Percentiles rank a stretch among this genome's conserved stretches.
Conservation (phyloP, 92 coral and sea anemone genomes). For the Zoanthus sansibaricus region DNA sequence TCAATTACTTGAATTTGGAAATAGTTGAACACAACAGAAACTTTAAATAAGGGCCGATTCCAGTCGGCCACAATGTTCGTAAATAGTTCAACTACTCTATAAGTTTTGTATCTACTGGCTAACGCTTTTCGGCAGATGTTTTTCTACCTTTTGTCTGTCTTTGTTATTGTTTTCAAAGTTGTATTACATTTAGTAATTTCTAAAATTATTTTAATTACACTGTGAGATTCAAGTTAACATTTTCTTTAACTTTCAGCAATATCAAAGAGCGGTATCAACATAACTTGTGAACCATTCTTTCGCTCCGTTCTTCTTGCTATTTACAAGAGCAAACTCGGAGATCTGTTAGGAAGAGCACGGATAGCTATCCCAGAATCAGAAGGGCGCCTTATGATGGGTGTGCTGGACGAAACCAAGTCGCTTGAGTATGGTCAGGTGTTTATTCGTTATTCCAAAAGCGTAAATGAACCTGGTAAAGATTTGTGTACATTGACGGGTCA, state of each 20-base stretch:
- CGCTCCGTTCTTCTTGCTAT: constrained; percentile 88
- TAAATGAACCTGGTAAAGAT: constrained; percentile 75
- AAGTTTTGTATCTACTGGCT: too few relatives aligned
- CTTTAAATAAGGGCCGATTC: too few relatives aligned
- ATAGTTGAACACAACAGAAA: neutral
- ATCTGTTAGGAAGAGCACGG: constrained; percentile 85
- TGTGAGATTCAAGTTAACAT: neutral
- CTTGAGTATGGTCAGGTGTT: constrained; percentile 91
- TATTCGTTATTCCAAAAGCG: constrained; percentile 81
- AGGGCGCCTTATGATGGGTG: constrained; percentile 92
- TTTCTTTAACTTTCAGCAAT: constrained; percentile 42
- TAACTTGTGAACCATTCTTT: constrained; percentile 93
- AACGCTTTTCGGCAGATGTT: too few relatives aligned
- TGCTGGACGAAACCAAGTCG: constrained; percentile 75
- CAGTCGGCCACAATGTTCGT: too few relatives aligned
- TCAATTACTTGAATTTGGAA: too few relatives aligned
- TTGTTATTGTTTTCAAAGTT: too few relatives aligned
- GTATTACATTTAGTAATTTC: too few relatives aligned
- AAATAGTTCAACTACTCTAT: too few relatives aligned
- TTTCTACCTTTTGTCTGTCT: too few relatives aligned
- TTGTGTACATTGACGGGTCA: constrained; percentile 70
- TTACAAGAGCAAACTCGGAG: constrained; percentile 86
- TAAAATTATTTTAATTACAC: too few relatives aligned
- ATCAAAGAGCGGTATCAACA: constrained; percentile 81
- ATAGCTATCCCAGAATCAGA: constrained; percentile 89